Conservation (phyloP, 2,797 vertebrate species). For the Hippoglossus hippoglossus region DNA sequence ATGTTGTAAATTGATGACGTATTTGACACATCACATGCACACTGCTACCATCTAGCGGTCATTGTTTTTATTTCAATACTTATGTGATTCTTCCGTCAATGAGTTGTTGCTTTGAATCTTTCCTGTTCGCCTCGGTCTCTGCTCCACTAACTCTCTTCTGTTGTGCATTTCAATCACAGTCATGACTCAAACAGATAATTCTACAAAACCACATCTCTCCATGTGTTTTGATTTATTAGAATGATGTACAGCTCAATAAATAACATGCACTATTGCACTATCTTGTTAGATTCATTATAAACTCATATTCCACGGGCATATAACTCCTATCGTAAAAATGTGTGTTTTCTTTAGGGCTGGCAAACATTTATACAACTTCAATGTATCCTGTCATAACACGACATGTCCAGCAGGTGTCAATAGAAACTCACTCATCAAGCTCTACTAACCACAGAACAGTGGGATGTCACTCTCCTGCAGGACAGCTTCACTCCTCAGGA, state of each 20-base stretch:
- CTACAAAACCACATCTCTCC: background rate
- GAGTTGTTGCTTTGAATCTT: background rate
- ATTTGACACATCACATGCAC: rapidly evolving
- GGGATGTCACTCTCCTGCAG: slow-evolving; percentile 20
- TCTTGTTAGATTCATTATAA: background rate
- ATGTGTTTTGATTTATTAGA: background rate
- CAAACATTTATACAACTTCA: background rate
- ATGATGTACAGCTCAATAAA: background rate
- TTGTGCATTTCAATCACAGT: no score
- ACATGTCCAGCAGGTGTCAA: slow-evolving; percentile 67
- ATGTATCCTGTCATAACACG: background rate
- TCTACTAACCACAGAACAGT: slow-evolving; percentile 26
- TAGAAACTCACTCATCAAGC: background rate
- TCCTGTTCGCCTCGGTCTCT: no score
- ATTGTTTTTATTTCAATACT: background rate
- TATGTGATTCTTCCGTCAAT: background rate
- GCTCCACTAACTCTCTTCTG: no score
- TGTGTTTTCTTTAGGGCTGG: background rate
- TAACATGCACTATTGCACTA: background rate
- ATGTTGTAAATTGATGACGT: background rate
- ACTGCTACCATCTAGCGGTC: slow-evolving; percentile 37
- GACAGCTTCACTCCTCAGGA: no score
- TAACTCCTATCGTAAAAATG: background rate
- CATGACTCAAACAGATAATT: background rate
- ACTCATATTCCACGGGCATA: background rate